A percentile compares a stretch with the other conserved stretches of the same genome.
These are phyloP conservation scores for Tringa solitaria DNA, from an alignment of 2,113 vertebrate genomes.

Conservation along the genomic window DNA sequence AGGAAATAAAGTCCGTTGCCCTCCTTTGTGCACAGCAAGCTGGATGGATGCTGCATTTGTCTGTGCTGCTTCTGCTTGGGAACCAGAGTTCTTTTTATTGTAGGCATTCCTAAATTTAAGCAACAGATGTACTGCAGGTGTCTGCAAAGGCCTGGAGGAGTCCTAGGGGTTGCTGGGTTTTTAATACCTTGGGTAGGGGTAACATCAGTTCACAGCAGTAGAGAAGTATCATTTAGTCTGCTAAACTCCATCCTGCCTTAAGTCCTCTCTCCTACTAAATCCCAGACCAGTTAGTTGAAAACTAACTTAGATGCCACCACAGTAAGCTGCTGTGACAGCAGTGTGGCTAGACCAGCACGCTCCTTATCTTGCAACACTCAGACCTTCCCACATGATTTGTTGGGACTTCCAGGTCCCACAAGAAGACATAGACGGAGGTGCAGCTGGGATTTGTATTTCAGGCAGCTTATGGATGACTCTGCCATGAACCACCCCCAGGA, in stretches of 20 bases:
- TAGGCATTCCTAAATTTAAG: background rate
- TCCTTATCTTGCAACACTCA: background rate
- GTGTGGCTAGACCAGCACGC: background rate
- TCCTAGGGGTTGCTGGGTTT: background rate
- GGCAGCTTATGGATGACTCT: background rate
- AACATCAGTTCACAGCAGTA: background rate
- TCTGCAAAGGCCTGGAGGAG: background rate
- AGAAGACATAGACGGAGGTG: background rate
- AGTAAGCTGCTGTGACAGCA: background rate
- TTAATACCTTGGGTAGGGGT: background rate
- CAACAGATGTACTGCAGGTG: constrained; percentile 10
- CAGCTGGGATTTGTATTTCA: background rate
- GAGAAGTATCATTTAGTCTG: background rate
- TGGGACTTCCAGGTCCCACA: background rate
- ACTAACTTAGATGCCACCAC: background rate
- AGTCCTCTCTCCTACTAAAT: constrained; percentile 25
- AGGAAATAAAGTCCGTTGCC: background rate
- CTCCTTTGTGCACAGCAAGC: background rate
- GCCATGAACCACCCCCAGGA: background rate
- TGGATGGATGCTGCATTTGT: background rate
- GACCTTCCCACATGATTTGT: background rate
- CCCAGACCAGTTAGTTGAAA: constrained; percentile 25
- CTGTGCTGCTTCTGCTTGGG: background rate
- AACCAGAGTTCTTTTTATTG: background rate
- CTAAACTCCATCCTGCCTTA: constrained; percentile 5